These are phyloP conservation scores for Aphaenogaster rudis DNA, from an alignment of 1,140 invertebrate genomes.

Conservation along the genomic window DNA sequence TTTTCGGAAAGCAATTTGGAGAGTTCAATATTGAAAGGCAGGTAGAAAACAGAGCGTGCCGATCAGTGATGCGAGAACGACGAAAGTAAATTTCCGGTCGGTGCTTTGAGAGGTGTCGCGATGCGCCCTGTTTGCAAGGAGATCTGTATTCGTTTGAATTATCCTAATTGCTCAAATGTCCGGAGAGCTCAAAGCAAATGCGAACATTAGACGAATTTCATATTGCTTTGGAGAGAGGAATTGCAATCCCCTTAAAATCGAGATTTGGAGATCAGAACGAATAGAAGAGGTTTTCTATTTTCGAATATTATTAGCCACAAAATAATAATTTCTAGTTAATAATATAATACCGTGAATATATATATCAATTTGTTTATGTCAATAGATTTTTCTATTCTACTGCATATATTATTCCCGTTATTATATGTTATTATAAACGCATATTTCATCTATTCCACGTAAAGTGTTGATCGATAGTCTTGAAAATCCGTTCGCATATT, in stretches of 20 bases:
- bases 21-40: conserved; percentile 11
- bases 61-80: conserved; percentile 54
- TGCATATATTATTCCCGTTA: neutral
- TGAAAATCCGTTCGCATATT: neutral
- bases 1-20: conserved; percentile 4
- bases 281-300: neutral
- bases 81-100: conserved; percentile 52
- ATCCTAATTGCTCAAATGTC: conserved; percentile 40
- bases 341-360: neutral
- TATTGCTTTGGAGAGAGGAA: neutral
- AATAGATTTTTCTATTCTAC: neutral
- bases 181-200: neutral
- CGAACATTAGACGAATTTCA: neutral
- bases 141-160: conserved; percentile 18
- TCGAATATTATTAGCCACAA: neutral
- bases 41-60: conserved; percentile 50
- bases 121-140: conserved; percentile 32
- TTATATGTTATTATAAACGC: neutral
- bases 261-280: neutral
- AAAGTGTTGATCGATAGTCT: neutral
- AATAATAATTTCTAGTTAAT: neutral
- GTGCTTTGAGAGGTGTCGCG: conserved; percentile 21
- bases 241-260: neutral
- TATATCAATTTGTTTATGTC: neutral
- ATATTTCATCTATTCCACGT: neutral